Evolutionary conservation across 1,140 invertebrate species (phyloP), one percentile per base, ranked within the genome.

Genomic region (Drosophila albomicans): DNA sequence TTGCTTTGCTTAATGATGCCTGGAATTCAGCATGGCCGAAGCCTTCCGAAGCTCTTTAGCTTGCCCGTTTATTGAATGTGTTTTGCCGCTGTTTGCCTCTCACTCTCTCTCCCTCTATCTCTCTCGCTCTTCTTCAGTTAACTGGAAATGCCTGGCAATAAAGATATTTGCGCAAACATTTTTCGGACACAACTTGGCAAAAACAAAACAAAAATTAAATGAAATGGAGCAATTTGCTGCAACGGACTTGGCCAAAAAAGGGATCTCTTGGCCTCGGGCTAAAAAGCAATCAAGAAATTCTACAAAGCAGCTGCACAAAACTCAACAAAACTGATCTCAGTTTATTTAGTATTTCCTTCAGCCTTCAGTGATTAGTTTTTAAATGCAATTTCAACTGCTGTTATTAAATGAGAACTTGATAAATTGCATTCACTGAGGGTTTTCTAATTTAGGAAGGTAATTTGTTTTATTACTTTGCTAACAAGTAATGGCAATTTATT

Each of bases 11-110:
- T 85, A 85, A 85, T 85, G 81, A 85, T 85, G 84, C 78, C 71
- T 79, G 88, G 88, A 91, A 91, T 91, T 81, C 88, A 91, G 88
- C 88, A 91, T 91, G 88, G 88, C 88, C 88, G 88, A 77, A 81
- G 32, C 38, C 38, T 43, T 28, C 54, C 25, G 45, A 52, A 68
- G 64, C 3, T 25, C 20, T 25, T 25, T 25, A 78, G 49, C 69
- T 63, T 72, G 65, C 54, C 67, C 69, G 77, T 67, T 74, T 75
- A 75, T 79, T 75, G 61, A 72, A 68, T 66, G 63, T 61, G 41
- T 62, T 49, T 52, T 59, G 10, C 52, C 51, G 7, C 11, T 52
- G 10, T 49, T 25, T 45, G 48, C 5, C 16, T 62, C 35, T 57
- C 15, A 0, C 35, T 41, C 15, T 8, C 16, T 62, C 32, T 54